Evolutionary conservation across 2,113 vertebrate genomes (phyloP).

Genomic region (Proteles cristata): DNA sequence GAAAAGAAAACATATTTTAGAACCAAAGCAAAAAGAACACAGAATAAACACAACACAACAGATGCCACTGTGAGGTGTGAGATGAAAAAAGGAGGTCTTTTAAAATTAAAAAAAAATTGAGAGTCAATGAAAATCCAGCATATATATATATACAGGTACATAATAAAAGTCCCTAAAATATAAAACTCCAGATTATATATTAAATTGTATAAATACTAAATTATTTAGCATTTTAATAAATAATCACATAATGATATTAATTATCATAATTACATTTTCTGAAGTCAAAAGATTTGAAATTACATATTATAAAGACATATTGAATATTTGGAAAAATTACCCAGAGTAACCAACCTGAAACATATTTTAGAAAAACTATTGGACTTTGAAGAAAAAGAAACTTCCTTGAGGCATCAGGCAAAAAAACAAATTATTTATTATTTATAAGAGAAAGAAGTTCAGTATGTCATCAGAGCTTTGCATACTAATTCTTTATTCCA

Average conservation of each 20-base stretch:
- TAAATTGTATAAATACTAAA: not conserved
- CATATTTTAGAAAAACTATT: not conserved
- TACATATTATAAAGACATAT: not conserved
- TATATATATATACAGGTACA: too few species aligned
- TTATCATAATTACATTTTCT: not conserved
- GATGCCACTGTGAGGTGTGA: not conserved
- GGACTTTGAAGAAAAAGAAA: not conserved
- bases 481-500: not conserved
- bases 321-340: not conserved
- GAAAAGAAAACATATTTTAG: not conserved
- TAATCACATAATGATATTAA: too few species aligned
- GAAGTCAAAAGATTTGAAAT: not conserved
- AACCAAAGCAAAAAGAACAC: not conserved
- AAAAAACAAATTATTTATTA: not conserved
- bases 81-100: not conserved
- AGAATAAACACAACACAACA: not conserved
- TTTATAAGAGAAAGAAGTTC: not conserved
- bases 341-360: not conserved
- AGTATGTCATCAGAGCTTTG: not conserved
- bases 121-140: not conserved
- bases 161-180: not conserved
- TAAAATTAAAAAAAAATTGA: not conserved
- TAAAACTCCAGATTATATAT: not conserved
- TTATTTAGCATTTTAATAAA: not conserved
- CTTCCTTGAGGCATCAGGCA: not conserved